phyloP scores from a whole-genome alignment of 1,140 invertebrate genomes.

The Dysdera silvatica region DNA sequence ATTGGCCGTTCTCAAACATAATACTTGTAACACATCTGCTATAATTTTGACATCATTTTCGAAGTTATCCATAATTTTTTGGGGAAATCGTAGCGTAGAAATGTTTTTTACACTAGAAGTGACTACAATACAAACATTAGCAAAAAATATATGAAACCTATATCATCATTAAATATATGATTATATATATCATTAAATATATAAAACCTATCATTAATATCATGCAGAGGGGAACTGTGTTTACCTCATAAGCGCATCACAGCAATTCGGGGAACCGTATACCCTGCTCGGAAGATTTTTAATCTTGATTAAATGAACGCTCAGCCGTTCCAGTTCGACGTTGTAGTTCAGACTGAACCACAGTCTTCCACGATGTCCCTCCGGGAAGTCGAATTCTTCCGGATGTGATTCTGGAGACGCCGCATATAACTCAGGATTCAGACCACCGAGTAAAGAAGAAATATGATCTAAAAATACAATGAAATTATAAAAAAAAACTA shows the following conservation, averaged over 20 bases:
- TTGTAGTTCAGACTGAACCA: constrained; percentile 69
- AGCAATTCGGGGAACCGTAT: constrained; percentile 57
- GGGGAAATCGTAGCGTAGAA: too few species aligned
- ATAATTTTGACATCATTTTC: too few species aligned
- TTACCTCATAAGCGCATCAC: constrained; percentile 65
- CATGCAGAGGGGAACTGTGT: too few species aligned
- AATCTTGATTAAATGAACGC: constrained; percentile 59
- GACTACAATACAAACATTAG: too few species aligned
- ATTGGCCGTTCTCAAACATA: too few species aligned
- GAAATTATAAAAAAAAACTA: too few species aligned
- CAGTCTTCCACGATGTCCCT: constrained; percentile 61
- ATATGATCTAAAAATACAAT: too few species aligned
- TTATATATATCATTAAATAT: neutral
- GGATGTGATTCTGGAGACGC: constrained; percentile 45
- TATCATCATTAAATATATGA: neutral
- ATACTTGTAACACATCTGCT: too few species aligned
- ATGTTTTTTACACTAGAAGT: too few species aligned
- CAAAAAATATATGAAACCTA: too few species aligned
- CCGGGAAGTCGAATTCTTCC: constrained; percentile 49
- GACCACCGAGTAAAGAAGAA: constrained; percentile 32
- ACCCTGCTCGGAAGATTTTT: constrained; percentile 62
- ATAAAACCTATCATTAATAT: too few species aligned
- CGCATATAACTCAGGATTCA: constrained; percentile 48
- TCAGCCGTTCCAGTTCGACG: constrained; percentile 58
- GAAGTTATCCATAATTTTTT: too few species aligned